These are phyloP conservation scores for Leptodactylus fallax DNA, from an alignment of 2,797 vertebrate genomes.

Conservation along the genomic window DNA sequence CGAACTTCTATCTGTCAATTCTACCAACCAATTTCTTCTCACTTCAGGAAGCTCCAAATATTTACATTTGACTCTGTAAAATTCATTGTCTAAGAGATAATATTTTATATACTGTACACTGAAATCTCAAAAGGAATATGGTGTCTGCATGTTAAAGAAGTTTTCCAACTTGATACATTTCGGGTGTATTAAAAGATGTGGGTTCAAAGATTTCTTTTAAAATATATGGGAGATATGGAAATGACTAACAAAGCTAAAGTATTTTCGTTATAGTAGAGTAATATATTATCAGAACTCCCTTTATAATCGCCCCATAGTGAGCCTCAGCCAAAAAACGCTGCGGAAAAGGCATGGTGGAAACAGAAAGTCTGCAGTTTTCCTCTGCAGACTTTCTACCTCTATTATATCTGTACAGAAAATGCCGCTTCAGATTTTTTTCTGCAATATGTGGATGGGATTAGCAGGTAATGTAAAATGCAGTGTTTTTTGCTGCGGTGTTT, in stretches of 20 bases:
- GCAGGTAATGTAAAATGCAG: no score
- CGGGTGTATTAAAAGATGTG: neutral
- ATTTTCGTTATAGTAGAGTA: neutral
- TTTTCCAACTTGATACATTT: neutral
- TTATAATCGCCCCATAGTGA: no score
- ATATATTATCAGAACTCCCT: neutral
- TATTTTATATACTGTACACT: conserved; percentile 19
- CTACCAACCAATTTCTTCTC: conserved; percentile 23
- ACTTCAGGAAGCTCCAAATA: conserved; percentile 37
- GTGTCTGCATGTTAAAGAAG: conserved; percentile 19
- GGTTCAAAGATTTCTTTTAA: neutral
- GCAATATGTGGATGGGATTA: no score
- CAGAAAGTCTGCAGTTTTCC: no score
- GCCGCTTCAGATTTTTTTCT: no score
- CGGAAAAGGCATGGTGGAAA: no score
- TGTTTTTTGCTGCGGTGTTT: no score
- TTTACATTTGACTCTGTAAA: conserved; percentile 27
- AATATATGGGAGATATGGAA: neutral
- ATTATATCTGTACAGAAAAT: no score
- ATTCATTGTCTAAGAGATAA: neutral
- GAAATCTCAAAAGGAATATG: neutral
- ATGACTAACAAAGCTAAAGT: neutral
- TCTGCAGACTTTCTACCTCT: no score
- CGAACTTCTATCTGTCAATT: neutral
- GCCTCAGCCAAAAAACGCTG: no score